phyloP scores from a whole-genome alignment of 64 coral and sea anemone species.

The Stichodactyla helianthus region DNA sequence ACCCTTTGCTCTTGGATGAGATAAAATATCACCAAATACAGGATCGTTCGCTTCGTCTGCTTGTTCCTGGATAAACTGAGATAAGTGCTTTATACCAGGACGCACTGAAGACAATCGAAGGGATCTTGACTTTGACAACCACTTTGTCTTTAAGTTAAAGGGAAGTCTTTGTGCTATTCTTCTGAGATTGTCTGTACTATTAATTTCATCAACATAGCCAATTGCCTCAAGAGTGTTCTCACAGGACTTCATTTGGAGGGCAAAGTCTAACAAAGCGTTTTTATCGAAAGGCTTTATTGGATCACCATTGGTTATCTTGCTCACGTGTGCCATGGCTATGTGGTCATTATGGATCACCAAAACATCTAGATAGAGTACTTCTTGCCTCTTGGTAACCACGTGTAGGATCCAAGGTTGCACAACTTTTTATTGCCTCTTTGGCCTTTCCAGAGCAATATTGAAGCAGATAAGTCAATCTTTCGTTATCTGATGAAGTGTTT shows the following conservation, averaged over 20 bases:
- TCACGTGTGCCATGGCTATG: slow-evolving; percentile 14
- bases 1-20: neutral
- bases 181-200: slow-evolving; percentile 45
- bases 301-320: slow-evolving; percentile 5
- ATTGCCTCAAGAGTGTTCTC: slow-evolving; percentile 30
- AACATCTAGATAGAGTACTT: neutral
- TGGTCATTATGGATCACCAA: slow-evolving; percentile 19
- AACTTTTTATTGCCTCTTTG: slow-evolving; percentile 39
- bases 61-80: slow-evolving; percentile 25
- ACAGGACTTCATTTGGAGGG: slow-evolving; percentile 21
- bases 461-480: slow-evolving; percentile 52
- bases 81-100: slow-evolving; percentile 30
- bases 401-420: slow-evolving; percentile 29
- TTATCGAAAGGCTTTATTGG: slow-evolving; percentile 21
- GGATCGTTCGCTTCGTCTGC: too few relatives aligned
- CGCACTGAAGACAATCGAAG: neutral
- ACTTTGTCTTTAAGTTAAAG: slow-evolving; percentile 23
- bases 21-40: slow-evolving; percentile 14
- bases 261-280: slow-evolving; percentile 39
- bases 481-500: slow-evolving; percentile 18
- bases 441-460: slow-evolving; percentile 52
- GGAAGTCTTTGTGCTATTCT: slow-evolving; percentile 36
- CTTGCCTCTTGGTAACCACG: neutral
- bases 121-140: slow-evolving; percentile 9
- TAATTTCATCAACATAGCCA: slow-evolving; percentile 32